phyloP scores from a whole-genome alignment of 1,140 invertebrate genomes.

The Cataglyphis hispanica region DNA sequence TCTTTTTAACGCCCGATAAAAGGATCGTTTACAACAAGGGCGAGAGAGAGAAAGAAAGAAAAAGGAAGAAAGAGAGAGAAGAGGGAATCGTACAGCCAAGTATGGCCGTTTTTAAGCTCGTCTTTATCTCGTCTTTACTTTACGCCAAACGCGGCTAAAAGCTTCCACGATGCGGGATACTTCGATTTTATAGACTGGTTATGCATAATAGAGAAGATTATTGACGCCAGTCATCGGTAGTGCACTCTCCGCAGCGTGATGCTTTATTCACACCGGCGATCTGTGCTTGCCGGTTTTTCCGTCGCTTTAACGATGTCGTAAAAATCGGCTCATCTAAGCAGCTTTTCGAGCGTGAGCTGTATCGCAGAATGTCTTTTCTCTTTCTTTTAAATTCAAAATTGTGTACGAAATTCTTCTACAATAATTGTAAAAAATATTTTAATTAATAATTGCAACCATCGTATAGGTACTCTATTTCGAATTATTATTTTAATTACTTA shows the following conservation, averaged over 20 bases:
- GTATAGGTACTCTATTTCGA: no score
- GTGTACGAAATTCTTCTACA: not conserved
- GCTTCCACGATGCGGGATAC: conserved; percentile 60
- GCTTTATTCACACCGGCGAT: conserved; percentile 51
- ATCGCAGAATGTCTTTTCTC: not conserved
- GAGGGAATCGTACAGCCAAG: not conserved
- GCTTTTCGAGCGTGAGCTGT: not conserved
- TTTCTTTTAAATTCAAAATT: not conserved
- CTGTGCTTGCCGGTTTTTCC: conserved; percentile 33
- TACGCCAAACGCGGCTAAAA: conserved; percentile 59
- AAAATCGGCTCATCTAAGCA: conserved; percentile 42
- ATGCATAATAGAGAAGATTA: conserved; percentile 65
- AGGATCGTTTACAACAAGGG: conserved; percentile 20
- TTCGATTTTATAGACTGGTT: conserved; percentile 61
- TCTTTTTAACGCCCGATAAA: conserved; percentile 52
- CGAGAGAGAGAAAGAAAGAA: not conserved
- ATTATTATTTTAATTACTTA: no score
- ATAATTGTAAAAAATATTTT: no score
- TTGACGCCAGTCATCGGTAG: conserved; percentile 42
- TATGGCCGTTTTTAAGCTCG: conserved; percentile 48
- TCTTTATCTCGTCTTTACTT: conserved; percentile 49
- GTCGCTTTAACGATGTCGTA: conserved; percentile 36
- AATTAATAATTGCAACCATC: no score
- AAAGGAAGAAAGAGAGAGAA: not conserved
- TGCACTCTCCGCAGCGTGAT: conserved; percentile 37